Evolutionary conservation across 2,113 vertebrate species (phyloP).

Genomic region (Gopherus flavomarginatus): DNA sequence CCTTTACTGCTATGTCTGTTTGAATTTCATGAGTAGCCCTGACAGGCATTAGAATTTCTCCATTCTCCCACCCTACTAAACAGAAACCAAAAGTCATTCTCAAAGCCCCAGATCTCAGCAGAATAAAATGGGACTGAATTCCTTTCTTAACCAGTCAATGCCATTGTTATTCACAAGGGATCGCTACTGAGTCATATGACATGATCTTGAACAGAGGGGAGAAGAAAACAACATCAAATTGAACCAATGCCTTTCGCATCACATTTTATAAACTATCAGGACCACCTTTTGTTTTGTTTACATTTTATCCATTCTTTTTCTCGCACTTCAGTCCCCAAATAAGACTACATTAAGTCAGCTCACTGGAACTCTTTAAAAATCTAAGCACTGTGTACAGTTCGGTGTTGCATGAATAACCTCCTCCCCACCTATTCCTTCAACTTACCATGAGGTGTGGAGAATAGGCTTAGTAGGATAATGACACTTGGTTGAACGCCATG

Average conservation of each 20-base stretch:
- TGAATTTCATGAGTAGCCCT: background rate
- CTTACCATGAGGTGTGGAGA: slow-evolving; percentile 95
- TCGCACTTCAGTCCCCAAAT: background rate
- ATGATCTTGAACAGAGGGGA: background rate
- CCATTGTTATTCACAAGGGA: rapidly evolving
- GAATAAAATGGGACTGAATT: rapidly evolving
- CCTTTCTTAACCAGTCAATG: rapidly evolving
- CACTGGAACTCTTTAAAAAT: background rate
- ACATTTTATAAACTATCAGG: background rate
- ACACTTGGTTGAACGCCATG: slow-evolving; percentile 92
- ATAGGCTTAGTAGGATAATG: slow-evolving; percentile 95
- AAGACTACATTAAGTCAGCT: background rate
- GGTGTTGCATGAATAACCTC: background rate
- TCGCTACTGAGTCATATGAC: background rate
- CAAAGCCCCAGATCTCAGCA: background rate
- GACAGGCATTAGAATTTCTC: background rate
- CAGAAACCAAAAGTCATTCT: rapidly evolving
- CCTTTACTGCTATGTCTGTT: background rate
- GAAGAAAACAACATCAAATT: background rate
- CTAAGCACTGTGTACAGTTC: background rate
- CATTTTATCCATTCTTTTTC: background rate
- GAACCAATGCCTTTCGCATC: background rate
- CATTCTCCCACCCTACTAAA: background rate
- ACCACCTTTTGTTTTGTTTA: background rate
- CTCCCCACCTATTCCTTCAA: rapidly evolving